Evolutionary conservation across 1,140 invertebrate species (phyloP).

Genomic region (Lamellibrachia luymesi): DNA sequence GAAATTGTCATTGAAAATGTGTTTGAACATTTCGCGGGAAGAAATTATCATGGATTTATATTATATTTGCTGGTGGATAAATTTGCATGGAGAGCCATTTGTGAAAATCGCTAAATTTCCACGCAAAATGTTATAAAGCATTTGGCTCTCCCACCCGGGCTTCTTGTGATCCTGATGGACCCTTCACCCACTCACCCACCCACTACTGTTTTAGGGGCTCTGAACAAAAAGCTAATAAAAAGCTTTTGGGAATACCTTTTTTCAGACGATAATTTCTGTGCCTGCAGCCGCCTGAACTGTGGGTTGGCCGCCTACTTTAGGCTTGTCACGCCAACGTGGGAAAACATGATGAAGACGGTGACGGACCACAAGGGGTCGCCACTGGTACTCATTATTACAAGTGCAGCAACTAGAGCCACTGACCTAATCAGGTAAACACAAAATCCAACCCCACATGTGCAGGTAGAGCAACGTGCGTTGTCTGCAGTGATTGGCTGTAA

Average conservation of each 20-base stretch:
- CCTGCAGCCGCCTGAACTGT: background rate
- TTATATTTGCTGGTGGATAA: too few species aligned
- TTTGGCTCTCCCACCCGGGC: too few species aligned
- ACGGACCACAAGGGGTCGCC: conserved; percentile 38
- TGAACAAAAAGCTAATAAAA: too few species aligned
- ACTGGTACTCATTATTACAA: conserved; percentile 39
- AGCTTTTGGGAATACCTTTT: background rate
- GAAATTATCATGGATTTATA: too few species aligned
- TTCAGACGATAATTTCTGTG: background rate
- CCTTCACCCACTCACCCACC: too few species aligned
- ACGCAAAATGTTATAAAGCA: too few species aligned
- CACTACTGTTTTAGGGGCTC: too few species aligned
- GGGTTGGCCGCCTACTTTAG: conserved; percentile 34
- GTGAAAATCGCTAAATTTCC: too few species aligned
- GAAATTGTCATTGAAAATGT: too few species aligned
- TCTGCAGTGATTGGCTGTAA: background rate
- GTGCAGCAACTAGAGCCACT: conserved; percentile 46
- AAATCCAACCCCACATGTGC: background rate
- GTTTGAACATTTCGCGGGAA: too few species aligned
- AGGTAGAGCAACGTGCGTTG: background rate
- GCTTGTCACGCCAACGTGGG: conserved; percentile 44
- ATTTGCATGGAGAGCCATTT: too few species aligned
- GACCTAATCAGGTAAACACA: conserved; percentile 44
- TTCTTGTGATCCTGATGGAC: too few species aligned
- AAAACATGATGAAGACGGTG: conserved; percentile 34